Base-by-base conservation (phyloP, 2,888 invertebrate species). In the Diaprepes abbreviatus region DNA sequence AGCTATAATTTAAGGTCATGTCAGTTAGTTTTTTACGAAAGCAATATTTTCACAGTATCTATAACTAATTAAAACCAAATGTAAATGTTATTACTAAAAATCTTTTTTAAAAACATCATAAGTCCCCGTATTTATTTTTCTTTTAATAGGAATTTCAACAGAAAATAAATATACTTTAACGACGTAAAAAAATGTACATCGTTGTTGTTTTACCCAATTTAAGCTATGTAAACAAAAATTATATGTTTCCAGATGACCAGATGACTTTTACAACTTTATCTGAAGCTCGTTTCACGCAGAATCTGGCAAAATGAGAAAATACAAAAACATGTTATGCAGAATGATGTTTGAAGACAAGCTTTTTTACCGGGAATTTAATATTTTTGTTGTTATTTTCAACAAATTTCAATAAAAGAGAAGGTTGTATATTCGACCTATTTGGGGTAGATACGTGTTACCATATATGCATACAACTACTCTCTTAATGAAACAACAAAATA, bases 121-220 rank as follows among this genome's bases (percentile, higher is more conserved):
- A 40, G 12, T 50, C 28, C 10, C 12, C n/a, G 3, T 52, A 52
- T 31, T 52, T 52, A 52, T 52, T 52, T 31, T 52, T 52, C 52
- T 52, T 52, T 31, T 52, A 14, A 52, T 21, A 12, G 28, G 14
- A 52, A 52, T 52, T 28, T 52, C 31, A 52, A 9, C 12, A 21
- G 10, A 52, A 33, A 31, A 48, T 48, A 48, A 48, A 48, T 48
- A 52, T 48, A 52, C 33, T 6, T 14, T 24, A 21, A 3, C 33
- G 31, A 9, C 7, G 19, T n/a, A 10, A 19, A 45, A 45, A 17
- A 45, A 16, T 19, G 1, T 14, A 9, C 45, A 19, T 16, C 7
- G 19, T 3, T 12, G 4, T 16, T 40, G 14, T 14, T 12, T 17
- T 14, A 16, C 40, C 19, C 7, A 17, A n/a, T 19, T 3, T 21